Conservation (phyloP, 2,888 invertebrate genomes). For the Asteroscopus sphinx region DNA sequence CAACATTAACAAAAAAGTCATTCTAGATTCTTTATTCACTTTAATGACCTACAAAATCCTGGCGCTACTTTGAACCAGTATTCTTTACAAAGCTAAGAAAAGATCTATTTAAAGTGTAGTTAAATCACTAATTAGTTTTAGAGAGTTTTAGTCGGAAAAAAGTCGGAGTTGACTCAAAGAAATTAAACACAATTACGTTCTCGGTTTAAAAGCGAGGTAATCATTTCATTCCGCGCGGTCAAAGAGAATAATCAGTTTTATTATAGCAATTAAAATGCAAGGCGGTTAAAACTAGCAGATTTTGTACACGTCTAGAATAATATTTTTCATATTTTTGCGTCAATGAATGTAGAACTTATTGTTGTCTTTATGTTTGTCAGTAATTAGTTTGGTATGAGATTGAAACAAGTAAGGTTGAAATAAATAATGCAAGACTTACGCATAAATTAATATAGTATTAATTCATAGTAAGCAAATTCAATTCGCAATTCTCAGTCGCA, state of each 20-base stretch:
- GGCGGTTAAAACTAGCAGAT: conserved; percentile 9
- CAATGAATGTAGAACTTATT: not conserved
- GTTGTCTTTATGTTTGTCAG: not conserved
- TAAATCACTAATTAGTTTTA: conserved; percentile 62
- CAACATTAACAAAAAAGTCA: conserved; percentile 24
- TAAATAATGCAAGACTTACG: too few relatives aligned
- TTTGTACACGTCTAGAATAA: conserved; percentile 10
- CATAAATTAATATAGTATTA: too few relatives aligned
- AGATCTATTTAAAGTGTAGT: conserved; percentile 59
- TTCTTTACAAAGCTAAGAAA: conserved; percentile 50
- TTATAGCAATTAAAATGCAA: conserved; percentile 54
- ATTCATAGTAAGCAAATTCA: too few relatives aligned
- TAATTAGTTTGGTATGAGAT: too few relatives aligned
- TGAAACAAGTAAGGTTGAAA: too few relatives aligned
- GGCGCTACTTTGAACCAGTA: conserved; percentile 31
- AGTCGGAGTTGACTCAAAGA: conserved; percentile 44
- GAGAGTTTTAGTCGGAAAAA: conserved; percentile 54
- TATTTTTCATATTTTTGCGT: conserved; percentile 11
- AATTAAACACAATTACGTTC: conserved; percentile 48
- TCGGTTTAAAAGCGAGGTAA: conserved; percentile 50
- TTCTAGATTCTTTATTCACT: conserved; percentile 40
- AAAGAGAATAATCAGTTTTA: conserved; percentile 47
- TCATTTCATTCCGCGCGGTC: conserved; percentile 46
- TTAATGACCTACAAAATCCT: conserved; percentile 36
- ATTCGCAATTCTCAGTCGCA: too few relatives aligned